phyloP scores from a whole-genome alignment of 2,797 vertebrate genomes.

The Macroramphosus scolopax region DNA sequence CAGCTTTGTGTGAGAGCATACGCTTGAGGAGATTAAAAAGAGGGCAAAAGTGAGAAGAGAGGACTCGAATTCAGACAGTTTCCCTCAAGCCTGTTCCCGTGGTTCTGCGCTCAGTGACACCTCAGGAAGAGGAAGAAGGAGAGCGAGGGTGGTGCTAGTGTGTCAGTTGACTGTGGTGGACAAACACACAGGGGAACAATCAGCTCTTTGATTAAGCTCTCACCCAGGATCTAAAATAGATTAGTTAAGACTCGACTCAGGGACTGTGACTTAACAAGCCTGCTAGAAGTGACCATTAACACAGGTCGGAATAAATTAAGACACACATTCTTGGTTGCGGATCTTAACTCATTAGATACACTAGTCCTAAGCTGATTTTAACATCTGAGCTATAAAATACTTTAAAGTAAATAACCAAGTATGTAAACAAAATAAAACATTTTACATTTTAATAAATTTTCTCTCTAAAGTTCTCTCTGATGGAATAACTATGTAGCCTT shows the following conservation, averaged over 20 bases:
- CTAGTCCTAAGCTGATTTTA: too few species aligned
- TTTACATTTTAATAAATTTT: too few species aligned
- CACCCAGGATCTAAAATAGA: slow-evolving; percentile 14
- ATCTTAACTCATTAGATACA: too few species aligned
- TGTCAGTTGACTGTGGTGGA: slow-evolving; percentile 61
- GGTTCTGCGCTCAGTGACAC: slow-evolving; percentile 57
- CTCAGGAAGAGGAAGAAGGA: slow-evolving; percentile 34
- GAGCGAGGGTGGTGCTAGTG: slow-evolving; percentile 17
- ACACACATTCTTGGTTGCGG: background rate
- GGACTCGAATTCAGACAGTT: slow-evolving; percentile 41
- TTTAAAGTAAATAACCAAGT: too few species aligned
- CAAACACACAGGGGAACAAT: slow-evolving; percentile 48
- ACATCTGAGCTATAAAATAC: too few species aligned
- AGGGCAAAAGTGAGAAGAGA: slow-evolving; percentile 49
- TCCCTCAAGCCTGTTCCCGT: slow-evolving; percentile 68
- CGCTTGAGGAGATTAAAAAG: slow-evolving; percentile 52
- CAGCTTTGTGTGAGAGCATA: slow-evolving; percentile 58
- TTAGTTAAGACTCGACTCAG: slow-evolving; percentile 1
- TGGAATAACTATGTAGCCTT: too few species aligned
- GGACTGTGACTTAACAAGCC: background rate
- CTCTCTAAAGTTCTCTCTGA: too few species aligned
- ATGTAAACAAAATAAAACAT: too few species aligned
- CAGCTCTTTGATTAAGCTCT: slow-evolving; percentile 36
- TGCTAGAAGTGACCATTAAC: slow-evolving; percentile 1
- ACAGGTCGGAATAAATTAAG: background rate